phyloP scores from a whole-genome alignment of 2,797 vertebrate species.

The Gymnopithys bicolor region DNA sequence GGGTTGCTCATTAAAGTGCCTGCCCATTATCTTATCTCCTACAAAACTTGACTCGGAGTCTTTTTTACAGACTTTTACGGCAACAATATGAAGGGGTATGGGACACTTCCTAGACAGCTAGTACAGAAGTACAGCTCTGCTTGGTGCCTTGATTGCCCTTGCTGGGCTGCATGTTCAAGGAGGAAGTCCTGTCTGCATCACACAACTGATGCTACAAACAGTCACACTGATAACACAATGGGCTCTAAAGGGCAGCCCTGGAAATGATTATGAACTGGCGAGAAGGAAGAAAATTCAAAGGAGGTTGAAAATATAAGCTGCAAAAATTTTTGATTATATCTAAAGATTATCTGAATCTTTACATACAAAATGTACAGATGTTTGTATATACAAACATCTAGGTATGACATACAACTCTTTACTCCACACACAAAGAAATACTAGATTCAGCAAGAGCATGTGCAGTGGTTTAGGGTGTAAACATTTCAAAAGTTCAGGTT shows the following conservation, averaged over 20 bases:
- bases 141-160: neutral
- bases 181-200: neutral
- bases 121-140: neutral
- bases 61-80: too few relatives aligned
- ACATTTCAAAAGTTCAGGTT: neutral
- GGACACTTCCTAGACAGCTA: neutral
- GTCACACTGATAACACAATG: rapidly evolving
- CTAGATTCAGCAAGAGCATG: neutral
- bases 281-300: neutral
- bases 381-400: neutral
- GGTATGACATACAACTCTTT: rapidly evolving
- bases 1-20: too few relatives aligned
- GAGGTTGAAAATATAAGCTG: neutral
- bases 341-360: neutral
- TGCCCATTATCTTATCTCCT: too few relatives aligned
- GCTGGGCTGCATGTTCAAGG: neutral
- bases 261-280: neutral
- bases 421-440: neutral
- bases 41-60: too few relatives aligned
- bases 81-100: neutral
- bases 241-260: neutral
- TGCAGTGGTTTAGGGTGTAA: neutral
- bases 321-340: neutral
- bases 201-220: neutral
- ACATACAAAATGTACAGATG: neutral